Evolutionary conservation across 2,113 vertebrate genomes (phyloP), one percentile per base, ranked within the genome.

Genomic region (Oreocharis arfaki): DNA sequence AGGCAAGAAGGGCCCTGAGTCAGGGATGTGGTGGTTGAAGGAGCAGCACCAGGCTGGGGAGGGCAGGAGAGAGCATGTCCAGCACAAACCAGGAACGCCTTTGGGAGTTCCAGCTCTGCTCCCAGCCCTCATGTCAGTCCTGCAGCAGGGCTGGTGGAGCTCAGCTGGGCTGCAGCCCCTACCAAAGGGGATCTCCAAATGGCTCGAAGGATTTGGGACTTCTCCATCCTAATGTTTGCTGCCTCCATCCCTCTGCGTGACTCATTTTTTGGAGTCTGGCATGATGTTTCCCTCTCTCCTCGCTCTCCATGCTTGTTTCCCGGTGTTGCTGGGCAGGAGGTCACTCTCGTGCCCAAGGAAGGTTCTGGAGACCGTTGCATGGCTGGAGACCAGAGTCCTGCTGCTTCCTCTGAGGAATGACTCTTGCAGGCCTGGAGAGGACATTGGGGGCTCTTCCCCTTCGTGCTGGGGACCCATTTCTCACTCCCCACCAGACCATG

Each of bases 351-450:
- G 1, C 28, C 61, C 56, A 3, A 7, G 18, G 16, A 87, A 3
- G 11, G 17, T 59, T 8, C n/a, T 52, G 76, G 56, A 41, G 30
- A 30, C 10, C 0, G 0, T 18, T 26, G 14, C 9, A 10, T 8
- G 47, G 28, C 39, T 50, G 49, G n/a, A 75, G 26, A 61, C 13
- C 1, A 1, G 14, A 85, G 28, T 20, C 13, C 37, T 42, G 42
- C 12, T 4, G 0, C 19, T n/a, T 60, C 24, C 47, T 42, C 35
- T 44, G 42, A 84, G 41, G 14, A 75, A 44, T 1, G 3, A 11
- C 18, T 59, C 35, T 78, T 87, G 26, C 42, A 44, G 32, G 32
- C 70, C 67, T 71, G 57, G 18, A 44, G 28, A 39, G 11, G 28
- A 32, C 2, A 2, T 24, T 32, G 35, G 24, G 9, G 5, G 37